A percentile compares a stretch with the other conserved stretches of the same genome.
Evolutionary conservation across 1,140 invertebrate species (phyloP).

Genomic region (Diabrotica undecimpunctata): DNA sequence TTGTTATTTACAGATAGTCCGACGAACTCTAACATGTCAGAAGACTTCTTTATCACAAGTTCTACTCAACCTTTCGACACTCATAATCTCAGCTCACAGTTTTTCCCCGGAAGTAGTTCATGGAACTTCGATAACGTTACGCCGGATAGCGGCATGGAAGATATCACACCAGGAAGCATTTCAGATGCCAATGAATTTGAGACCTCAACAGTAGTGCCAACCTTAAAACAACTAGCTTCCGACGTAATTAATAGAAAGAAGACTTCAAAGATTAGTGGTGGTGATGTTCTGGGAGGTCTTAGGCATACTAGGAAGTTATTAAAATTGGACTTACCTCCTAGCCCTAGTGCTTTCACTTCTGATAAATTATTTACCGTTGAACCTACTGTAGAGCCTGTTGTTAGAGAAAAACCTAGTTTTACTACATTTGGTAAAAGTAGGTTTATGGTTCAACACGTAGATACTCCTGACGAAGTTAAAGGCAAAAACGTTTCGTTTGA

Average conservation of each 20-base stretch:
- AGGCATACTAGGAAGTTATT: slow-evolving; percentile 68
- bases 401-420: slow-evolving; percentile 43
- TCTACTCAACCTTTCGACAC: slow-evolving; percentile 66
- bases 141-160: slow-evolving; percentile 57
- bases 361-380: slow-evolving; percentile 38
- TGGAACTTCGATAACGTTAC: slow-evolving; percentile 47
- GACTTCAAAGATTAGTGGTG: slow-evolving; percentile 16
- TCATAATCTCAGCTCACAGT: slow-evolving; percentile 61
- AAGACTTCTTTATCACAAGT: slow-evolving; percentile 69
- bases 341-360: slow-evolving; percentile 46
- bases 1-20: slow-evolving; percentile 10
- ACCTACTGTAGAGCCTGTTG: slow-evolving; percentile 32
- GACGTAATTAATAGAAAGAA: slow-evolving; percentile 35
- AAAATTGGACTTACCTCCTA: slow-evolving; percentile 64
- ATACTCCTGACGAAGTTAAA: slow-evolving; percentile 36
- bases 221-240: slow-evolving; percentile 38
- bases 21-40: slow-evolving; percentile 32
- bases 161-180: slow-evolving; percentile 53
- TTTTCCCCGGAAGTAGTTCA: slow-evolving; percentile 59
- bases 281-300: slow-evolving; percentile 58
- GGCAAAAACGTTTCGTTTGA: slow-evolving; percentile 45
- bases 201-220: slow-evolving; percentile 21
- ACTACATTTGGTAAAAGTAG: slow-evolving; percentile 46
- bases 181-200: slow-evolving; percentile 34
- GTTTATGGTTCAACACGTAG: slow-evolving; percentile 46